A percentile compares a stretch with the other conserved stretches of the same genome.
Evolutionary conservation across 2,797 vertebrate species (phyloP).

Genomic region (Chelon auratus): DNA sequence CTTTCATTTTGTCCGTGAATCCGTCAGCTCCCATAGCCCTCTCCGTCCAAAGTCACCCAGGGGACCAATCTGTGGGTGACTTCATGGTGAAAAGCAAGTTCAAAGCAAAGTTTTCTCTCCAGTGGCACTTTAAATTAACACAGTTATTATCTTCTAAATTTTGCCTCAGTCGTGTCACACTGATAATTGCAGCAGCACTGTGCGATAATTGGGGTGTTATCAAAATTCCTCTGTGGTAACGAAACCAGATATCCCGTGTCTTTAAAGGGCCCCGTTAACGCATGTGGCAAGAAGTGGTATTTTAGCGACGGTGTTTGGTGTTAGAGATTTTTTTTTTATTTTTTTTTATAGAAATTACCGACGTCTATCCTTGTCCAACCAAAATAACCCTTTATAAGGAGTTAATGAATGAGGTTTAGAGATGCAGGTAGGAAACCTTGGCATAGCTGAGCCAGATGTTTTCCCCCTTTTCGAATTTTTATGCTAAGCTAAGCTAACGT

Average conservation of each 20-base stretch:
- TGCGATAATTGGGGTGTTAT: slow-evolving; percentile 67
- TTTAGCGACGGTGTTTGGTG: background rate
- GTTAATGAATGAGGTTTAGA: background rate
- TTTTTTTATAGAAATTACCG: no score
- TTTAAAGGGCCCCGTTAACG: slow-evolving; percentile 35
- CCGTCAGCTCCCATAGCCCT: slow-evolving; percentile 58
- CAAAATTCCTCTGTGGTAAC: slow-evolving; percentile 60
- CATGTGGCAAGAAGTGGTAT: slow-evolving; percentile 10
- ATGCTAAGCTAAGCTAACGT: no score
- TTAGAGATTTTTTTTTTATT: background rate
- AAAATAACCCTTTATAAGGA: background rate
- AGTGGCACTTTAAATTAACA: slow-evolving; percentile 63
- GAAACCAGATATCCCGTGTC: slow-evolving; percentile 50
- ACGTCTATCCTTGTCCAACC: background rate
- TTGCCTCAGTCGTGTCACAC: slow-evolving; percentile 51
- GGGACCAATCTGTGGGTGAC: slow-evolving; percentile 52
- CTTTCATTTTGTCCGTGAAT: slow-evolving; percentile 58
- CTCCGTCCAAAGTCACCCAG: slow-evolving; percentile 40
- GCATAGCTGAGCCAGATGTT: background rate
- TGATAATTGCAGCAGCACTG: slow-evolving; percentile 65
- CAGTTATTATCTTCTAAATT: slow-evolving; percentile 63
- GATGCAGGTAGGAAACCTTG: background rate
- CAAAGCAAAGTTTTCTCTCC: slow-evolving; percentile 61
- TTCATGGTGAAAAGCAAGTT: slow-evolving; percentile 67
- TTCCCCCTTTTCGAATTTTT: background rate